Conservation (phyloP, 2,797 vertebrate genomes). For the Toxotes lorentzi region DNA sequence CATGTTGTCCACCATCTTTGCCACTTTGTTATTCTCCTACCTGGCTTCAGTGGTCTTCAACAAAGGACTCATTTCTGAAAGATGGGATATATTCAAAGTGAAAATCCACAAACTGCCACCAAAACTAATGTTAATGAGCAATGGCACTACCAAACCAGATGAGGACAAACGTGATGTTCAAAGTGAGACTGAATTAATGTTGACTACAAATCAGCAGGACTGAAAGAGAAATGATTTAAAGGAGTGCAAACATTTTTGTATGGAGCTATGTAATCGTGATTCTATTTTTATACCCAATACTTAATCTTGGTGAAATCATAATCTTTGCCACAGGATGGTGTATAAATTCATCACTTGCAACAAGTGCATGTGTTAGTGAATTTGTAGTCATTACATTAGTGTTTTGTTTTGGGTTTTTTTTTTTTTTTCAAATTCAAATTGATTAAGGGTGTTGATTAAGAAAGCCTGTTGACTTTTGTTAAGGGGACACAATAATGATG, state of each 20-base stretch:
- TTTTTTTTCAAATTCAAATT: too few species aligned
- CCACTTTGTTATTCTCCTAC: slow-evolving; percentile 64
- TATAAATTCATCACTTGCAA: background rate
- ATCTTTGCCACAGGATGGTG: background rate
- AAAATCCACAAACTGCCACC: slow-evolving; percentile 7
- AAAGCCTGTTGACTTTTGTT: background rate
- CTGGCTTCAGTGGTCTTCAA: slow-evolving; percentile 52
- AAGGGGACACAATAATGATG: background rate
- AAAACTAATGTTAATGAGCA: background rate
- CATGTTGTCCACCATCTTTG: slow-evolving; percentile 71
- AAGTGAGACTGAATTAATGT: slow-evolving; percentile 31
- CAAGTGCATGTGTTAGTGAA: background rate
- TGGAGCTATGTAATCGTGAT: background rate
- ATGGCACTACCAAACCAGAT: background rate
- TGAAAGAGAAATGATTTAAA: background rate
- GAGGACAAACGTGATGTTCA: slow-evolving; percentile 7
- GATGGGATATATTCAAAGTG: slow-evolving; percentile 59
- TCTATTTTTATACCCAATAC: background rate
- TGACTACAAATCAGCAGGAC: background rate
- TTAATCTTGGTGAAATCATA: background rate
- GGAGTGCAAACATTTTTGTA: background rate
- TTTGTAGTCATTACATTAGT: background rate
- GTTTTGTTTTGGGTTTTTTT: background rate
- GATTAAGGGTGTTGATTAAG: background rate
- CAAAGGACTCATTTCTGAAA: slow-evolving; percentile 51